Conservation (phyloP, 2,797 vertebrate species). For the Lerista edwardsae region DNA sequence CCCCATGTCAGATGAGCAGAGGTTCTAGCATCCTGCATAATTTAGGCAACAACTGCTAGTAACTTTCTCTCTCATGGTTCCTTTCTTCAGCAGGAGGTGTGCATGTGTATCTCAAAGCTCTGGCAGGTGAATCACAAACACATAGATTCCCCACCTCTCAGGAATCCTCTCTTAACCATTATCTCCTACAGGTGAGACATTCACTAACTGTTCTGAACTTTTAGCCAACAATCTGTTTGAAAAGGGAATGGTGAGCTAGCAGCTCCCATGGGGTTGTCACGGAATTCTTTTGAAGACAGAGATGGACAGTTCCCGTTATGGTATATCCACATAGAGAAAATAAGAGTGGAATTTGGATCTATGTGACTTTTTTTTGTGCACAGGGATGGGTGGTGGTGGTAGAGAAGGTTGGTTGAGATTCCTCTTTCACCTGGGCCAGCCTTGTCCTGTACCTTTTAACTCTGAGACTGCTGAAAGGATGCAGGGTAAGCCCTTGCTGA, state of each 20-base stretch:
- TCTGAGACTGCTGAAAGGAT: neutral
- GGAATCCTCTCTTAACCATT: neutral
- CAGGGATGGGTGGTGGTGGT: neutral
- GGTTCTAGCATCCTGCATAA: neutral
- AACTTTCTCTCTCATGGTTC: neutral
- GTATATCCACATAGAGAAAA: neutral
- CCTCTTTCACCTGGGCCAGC: neutral
- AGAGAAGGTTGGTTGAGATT: neutral
- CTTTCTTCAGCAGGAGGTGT: neutral
- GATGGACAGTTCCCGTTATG: neutral
- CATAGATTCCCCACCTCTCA: neutral
- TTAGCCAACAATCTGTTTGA: neutral
- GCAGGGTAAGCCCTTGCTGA: neutral
- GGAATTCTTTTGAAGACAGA: neutral
- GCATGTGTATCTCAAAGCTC: too few relatives aligned
- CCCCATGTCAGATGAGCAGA: neutral
- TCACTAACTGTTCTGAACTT: neutral
- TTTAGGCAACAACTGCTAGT: neutral
- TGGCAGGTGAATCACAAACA: neutral
- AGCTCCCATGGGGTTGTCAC: neutral
- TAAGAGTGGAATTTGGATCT: neutral
- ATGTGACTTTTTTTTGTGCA: neutral
- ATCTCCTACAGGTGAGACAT: neutral
- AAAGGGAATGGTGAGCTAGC: neutral
- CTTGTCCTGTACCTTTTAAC: neutral